Evolutionary conservation across 2,797 vertebrate genomes (phyloP), one percentile per base, ranked within the genome.

Genomic region (Parambassis ranga): DNA sequence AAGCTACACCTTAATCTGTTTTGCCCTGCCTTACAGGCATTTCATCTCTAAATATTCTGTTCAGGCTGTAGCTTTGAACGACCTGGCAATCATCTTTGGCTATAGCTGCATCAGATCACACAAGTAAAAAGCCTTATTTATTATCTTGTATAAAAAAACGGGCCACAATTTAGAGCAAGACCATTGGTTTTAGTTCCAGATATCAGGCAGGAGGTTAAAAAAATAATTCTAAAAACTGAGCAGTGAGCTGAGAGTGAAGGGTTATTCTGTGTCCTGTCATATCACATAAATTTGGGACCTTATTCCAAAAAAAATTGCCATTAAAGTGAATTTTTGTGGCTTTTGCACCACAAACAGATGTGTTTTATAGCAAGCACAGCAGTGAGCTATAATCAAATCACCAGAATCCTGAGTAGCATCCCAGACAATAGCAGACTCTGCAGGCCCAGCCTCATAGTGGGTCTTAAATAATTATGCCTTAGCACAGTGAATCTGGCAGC

Each of bases 341-440:
- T 70, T 61, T 32, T 49, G 5, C 57, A 61, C 59, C 67, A 49
- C 71, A 65, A 56, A 41, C 66, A 74, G 55, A 60, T 74, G 63
- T 66, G 58, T 74, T 79, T 77, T 69, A 73, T 38, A 32, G 62
- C 60, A 46, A 23, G 33, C 26, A 19, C 50, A 67, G 27, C 62
- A 66, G 39, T 43, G 52, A 61, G 65, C 58, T 77, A 66, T 73
- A 75, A 82, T 82, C 71, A 75, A 46, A 68, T 65, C 56, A 43
- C 39, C 38, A 62, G 44, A 52, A 66, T 66, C 56, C 56, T 6
- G 19, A 75, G 47, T 46, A 49, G 64, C 52, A 69, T 73, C 68
- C 52, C 31, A 65, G 55, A 81, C 68, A 68, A 79, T 58, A 65
- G 72, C 27, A 65, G 42, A 35, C 49, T 51, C 43, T 58, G 49